Percentiles rank a stretch among this genome's conserved stretches.
Evolutionary conservation across 2,888 invertebrate species (phyloP).

Genomic region (Stenoptilia bipunctidactyla): DNA sequence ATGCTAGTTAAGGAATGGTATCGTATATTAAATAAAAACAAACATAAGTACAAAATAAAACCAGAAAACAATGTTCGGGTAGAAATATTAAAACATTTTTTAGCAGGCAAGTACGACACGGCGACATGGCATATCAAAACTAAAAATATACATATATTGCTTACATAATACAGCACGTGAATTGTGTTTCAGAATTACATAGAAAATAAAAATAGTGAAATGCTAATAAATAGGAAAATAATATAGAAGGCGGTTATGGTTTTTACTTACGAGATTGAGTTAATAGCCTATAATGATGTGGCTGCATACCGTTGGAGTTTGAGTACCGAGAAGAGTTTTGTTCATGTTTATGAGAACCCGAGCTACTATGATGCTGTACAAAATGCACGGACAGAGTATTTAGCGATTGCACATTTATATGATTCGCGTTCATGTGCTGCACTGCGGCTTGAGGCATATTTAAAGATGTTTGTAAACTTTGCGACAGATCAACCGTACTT

Average conservation of each 20-base stretch:
- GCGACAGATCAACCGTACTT: constrained; percentile 38
- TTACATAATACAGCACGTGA: too few species aligned
- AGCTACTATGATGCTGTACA: constrained; percentile 32
- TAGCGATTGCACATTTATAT: constrained; percentile 39
- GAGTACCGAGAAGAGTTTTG: constrained; percentile 39
- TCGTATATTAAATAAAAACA: too few species aligned
- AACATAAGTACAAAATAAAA: too few species aligned
- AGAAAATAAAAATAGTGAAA: background rate
- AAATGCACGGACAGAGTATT: constrained; percentile 43
- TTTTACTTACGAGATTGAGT: constrained; percentile 51
- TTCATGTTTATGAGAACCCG: constrained; percentile 39
- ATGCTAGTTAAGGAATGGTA: constrained; percentile 46
- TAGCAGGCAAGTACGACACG: too few species aligned
- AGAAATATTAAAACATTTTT: too few species aligned
- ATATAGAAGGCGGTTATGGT: too few species aligned
- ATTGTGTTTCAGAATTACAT: background rate
- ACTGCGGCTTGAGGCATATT: constrained; percentile 40
- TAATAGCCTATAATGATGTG: constrained; percentile 47
- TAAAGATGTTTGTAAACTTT: constrained; percentile 45
- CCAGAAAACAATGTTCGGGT: too few species aligned
- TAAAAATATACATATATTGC: too few species aligned
- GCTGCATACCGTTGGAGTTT: constrained; percentile 41
- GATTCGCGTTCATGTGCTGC: constrained; percentile 36
- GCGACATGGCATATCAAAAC: too few species aligned
- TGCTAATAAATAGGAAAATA: too few species aligned